phyloP scores from a whole-genome alignment of 2,888 invertebrate species.

The Neoaliturus tenellus region DNA sequence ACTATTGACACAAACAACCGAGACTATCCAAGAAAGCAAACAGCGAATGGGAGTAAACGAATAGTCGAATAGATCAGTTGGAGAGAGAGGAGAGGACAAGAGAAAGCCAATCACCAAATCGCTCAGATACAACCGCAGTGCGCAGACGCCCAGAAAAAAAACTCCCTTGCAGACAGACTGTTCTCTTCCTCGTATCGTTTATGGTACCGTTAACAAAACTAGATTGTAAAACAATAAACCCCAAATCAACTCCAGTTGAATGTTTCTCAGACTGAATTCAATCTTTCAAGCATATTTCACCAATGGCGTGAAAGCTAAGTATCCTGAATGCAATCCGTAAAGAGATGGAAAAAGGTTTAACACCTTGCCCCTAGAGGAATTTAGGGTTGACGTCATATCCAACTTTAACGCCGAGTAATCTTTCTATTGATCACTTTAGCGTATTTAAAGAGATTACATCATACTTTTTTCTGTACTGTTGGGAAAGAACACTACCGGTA shows the following conservation, averaged over 20 bases:
- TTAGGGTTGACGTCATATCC: neutral
- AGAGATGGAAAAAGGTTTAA: neutral
- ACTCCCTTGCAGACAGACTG: too few relatives aligned
- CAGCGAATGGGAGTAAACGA: neutral
- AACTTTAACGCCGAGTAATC: neutral
- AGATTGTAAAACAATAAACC: neutral
- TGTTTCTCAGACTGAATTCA: neutral
- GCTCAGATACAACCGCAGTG: neutral
- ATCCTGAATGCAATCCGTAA: neutral
- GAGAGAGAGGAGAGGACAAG: neutral
- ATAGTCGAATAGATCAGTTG: neutral
- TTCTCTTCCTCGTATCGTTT: too few relatives aligned
- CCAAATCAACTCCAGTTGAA: neutral
- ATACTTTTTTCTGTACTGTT: neutral
- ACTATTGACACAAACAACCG: neutral
- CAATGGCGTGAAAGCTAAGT: neutral
- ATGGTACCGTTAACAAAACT: neutral
- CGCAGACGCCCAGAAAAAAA: neutral
- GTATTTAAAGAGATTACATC: neutral
- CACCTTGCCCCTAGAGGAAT: neutral
- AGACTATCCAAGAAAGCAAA: neutral
- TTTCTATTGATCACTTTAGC: neutral
- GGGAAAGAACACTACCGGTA: too few relatives aligned
- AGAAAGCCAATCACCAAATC: neutral
- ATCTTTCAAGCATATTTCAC: neutral